These are phyloP conservation scores for Hypomesus transpacificus DNA, from an alignment of 2,113 vertebrate species.

Conservation along the genomic window DNA sequence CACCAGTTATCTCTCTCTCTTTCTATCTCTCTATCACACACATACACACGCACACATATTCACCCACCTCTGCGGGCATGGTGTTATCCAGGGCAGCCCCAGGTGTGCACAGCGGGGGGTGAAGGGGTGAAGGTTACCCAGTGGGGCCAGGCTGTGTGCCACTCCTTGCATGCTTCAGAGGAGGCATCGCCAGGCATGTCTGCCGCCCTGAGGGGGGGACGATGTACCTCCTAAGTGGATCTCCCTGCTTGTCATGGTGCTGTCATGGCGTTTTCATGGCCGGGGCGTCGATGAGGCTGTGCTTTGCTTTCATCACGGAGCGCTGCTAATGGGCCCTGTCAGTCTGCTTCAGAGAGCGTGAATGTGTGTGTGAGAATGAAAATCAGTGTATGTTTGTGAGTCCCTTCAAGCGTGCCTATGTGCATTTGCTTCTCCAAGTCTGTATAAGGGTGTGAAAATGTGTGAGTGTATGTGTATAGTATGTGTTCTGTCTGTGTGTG, in stretches of 20 bases:
- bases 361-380: conserved; percentile 22
- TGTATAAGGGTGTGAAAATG: not conserved
- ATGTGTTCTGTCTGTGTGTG: not conserved
- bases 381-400: conserved; percentile 9
- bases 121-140: not conserved
- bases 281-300: conserved; percentile 8
- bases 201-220: conserved; percentile 49
- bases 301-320: conserved; percentile 58
- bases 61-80: not conserved
- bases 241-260: conserved; percentile 60
- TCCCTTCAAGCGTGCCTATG: not conserved
- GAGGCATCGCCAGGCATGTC: no score
- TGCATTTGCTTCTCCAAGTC: not conserved
- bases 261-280: conserved; percentile 19
- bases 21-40: not conserved
- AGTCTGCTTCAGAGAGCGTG: conserved; percentile 36
- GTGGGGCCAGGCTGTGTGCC: not conserved
- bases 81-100: conserved; percentile 1
- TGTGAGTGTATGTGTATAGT: not conserved
- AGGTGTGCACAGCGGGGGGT: conserved; percentile 10
- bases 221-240: conserved; percentile 63
- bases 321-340: conserved; percentile 59
- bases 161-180: no score
- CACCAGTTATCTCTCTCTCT: not conserved
- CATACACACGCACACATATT: not conserved